Evolutionary conservation across 1,140 invertebrate genomes (phyloP), one percentile per base, ranked within the genome.

Genomic region (Planococcus citri): DNA sequence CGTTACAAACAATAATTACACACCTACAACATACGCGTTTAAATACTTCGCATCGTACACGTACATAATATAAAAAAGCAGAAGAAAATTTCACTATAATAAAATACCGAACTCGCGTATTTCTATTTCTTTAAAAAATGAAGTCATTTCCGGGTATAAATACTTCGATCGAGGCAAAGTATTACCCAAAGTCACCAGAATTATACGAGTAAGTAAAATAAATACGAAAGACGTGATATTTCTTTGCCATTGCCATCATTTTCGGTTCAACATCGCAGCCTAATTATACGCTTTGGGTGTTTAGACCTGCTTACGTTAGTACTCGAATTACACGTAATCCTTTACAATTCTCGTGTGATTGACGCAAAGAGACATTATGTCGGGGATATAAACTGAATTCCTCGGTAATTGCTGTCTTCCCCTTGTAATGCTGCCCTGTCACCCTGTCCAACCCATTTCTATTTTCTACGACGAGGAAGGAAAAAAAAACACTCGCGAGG

Each of bases 1-100:
- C 60, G 60, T 64, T 64, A 64, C 60, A 64, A 64, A 64, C 60
- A 64, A n/a, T n/a, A n/a, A 64, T 64, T 64, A 64, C 60, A 64
- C 60, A 64, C 22, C 60, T 64, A 64, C n/a, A n/a, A n/a, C 60
- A 27, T 25, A 64, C 60, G 24, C 60, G 60, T 64, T 64, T 24
- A 64, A 64, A 64, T 64, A 64, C 60, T 64, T 64, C 3, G 8
- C n/a, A n/a, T n/a, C n/a, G n/a, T n/a, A n/a, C n/a, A n/a, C n/a
- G n/a, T n/a, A n/a, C n/a, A n/a, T n/a, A n/a, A n/a, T n/a, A n/a
- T n/a, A n/a, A n/a, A n/a, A n/a, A n/a, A n/a, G n/a, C n/a, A 24
- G 25, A 64, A 25, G 24, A 20, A 64, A 22, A 64, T 64, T 25
- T 64, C 60, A 25, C 60, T 17, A n/a, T n/a, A n/a, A n/a, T n/a